Evolutionary conservation across 2,113 vertebrate species (phyloP), one percentile per base, ranked within the genome.

Genomic region (Beaufortia kweichowensis): DNA sequence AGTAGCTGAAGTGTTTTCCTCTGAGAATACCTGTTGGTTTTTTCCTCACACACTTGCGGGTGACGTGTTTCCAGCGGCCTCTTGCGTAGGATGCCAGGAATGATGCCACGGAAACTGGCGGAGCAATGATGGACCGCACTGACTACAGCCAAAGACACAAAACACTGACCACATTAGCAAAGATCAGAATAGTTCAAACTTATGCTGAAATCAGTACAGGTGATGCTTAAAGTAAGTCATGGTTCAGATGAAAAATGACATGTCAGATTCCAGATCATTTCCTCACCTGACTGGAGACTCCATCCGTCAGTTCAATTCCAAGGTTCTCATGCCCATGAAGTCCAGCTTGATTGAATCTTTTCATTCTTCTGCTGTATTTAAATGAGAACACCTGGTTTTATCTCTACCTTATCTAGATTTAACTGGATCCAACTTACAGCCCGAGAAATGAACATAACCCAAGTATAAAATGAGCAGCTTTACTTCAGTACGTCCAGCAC

Each of bases 21-120:
- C 23, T 31, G 8, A 14, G 8, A 39, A 28, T 79, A 89, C 90
- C 90, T 72, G 60, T 43, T 0, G 79, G 57, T 62, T 85, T 84
- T 43, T 69, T 79, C 23, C 60, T 80, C 7, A 39, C 21, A 48
- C 64, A 57, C 60, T 80, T 82, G 8, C 59, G 65, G 2, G 75
- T 48, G 24, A 46, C 81, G 5, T 81, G 79, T 39, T 71, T 88
- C 88, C 88, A 83, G 15, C 86, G 86, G 26, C 84, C 31, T 31
- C 81, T 73, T n/a, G 84, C 81, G 53, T 87, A 89, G 0, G 79
- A 86, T 0, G 79, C 69, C 86, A 85, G 86, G 2, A 64, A 24
- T n/a, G 82, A 59, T 11, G 50, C 15, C 26, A 71, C 53, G 1
- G 76, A 76, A 1, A 31, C 23, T 26, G 67, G 72, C 9, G 66